Base-by-base conservation (phyloP, 1,140 invertebrate genomes). In the Zaprionus africanus region DNA sequence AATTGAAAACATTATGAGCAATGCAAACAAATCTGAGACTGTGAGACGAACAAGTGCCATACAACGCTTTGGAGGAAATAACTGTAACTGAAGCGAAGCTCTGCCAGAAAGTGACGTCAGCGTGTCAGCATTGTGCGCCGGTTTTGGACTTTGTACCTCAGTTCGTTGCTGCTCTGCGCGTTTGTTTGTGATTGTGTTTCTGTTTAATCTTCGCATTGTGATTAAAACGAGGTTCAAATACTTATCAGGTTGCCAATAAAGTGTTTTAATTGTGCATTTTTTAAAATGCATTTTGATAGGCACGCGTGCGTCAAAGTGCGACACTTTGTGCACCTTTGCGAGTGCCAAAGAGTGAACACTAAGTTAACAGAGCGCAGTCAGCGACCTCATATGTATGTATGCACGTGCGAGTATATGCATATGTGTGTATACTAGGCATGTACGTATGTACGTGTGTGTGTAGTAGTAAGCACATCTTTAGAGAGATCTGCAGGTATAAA, bases 71-170 rank as follows among this genome's bases (percentile, higher is more conserved):
- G 58, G 36, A 76, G n/a, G n/a, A 34, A 62, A 31, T 63, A 78
- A 86, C 76, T 76, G 75, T 80, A 79, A 76, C 69, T 73, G 61
- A 81, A 56, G 60, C 76, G 58, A 58, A 59, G 17, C 67, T 76
- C 41, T 76, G 66, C 49, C 41, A 36, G 26, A 34, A 17, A 60
- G 69, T 88, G 83, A 86, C 83, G 83, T 86, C 83, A 86, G 83
- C 60, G 61, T 60, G 61, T 56, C 13, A 34, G 59, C 65, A 64
- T 43, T 58, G 69, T 22, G 57, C 36, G 73, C 62, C 60, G 59
- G 58, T 11, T 56, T 63, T 79, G 78, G 78, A 82, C 76, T 82
- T 79, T 86, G 83, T 73, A 56, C 73, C 68, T 65, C 57, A 68
- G 59, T 70, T 74, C 56, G 43, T 59, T 63, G 72, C 58, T 53